Evolutionary conservation across 2,888 invertebrate species (phyloP).

Genomic region (Apotomis turbidana): DNA sequence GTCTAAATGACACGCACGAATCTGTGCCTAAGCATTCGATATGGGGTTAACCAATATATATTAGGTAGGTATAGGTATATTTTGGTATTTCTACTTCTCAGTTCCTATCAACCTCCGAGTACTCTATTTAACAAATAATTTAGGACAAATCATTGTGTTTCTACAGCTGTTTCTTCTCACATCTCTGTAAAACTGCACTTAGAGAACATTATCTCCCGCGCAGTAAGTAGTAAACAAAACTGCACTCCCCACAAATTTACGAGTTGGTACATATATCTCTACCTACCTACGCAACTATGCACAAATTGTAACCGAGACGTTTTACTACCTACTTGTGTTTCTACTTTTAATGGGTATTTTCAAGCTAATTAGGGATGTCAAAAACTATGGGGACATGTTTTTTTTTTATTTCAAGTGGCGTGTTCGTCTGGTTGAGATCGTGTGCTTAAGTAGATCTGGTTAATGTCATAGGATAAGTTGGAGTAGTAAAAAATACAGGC

Average conservation of each 20-base stretch:
- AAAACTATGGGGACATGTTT: conserved; percentile 12
- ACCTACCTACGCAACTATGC: conserved; percentile 19
- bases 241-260: conserved; percentile 64
- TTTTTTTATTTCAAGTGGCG: neutral
- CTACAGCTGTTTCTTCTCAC: neutral
- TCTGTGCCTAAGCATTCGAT: no score
- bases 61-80: no score
- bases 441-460: neutral
- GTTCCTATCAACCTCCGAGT: no score
- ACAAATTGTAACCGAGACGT: conserved; percentile 19
- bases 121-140: no score
- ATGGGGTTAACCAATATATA: no score
- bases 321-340: conserved; percentile 25
- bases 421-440: conserved; percentile 14
- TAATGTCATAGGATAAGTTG: neutral
- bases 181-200: conserved; percentile 58
- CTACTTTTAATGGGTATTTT: conserved; percentile 30
- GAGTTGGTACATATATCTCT: conserved; percentile 41
- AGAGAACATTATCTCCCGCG: conserved; percentile 66
- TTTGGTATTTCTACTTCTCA: no score
- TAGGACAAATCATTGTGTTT: no score
- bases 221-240: conserved; percentile 64
- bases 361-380: conserved; percentile 20
- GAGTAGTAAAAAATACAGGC: neutral
- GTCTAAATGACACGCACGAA: no score